A percentile compares a stretch with the other conserved stretches of the same genome.
phyloP scores from a whole-genome alignment of 92 coral and sea anemone genomes.

The Heliopora coerulea region DNA sequence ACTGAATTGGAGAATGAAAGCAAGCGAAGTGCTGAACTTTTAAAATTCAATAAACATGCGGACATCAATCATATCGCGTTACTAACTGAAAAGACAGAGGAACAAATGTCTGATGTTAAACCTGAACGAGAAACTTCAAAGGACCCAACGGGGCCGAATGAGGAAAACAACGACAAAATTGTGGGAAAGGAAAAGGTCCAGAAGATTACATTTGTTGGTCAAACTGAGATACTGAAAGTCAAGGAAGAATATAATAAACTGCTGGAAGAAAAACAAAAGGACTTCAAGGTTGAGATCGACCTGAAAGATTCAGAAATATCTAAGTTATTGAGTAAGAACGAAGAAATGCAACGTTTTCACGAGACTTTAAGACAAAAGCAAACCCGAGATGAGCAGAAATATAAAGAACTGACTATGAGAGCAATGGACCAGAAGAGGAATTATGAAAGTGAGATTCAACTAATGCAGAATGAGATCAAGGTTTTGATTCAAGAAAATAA shows the following conservation, averaged over 20 bases:
- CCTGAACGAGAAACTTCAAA: neutral
- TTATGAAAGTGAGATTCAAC: slow-evolving; percentile 55
- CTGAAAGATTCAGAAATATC: slow-evolving; percentile 1
- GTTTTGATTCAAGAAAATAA: slow-evolving; percentile 22
- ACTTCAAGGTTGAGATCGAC: neutral
- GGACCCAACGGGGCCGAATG: too few relatives aligned
- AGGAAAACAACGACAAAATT: too few relatives aligned
- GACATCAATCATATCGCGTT: slow-evolving; percentile 18
- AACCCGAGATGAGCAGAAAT: slow-evolving; percentile 34
- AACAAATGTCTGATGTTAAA: too few relatives aligned
- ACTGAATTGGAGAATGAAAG: slow-evolving; percentile 3
- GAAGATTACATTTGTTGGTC: too few relatives aligned
- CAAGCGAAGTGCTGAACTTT: neutral
- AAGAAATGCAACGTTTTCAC: neutral
- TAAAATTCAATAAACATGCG: slow-evolving; percentile 1
- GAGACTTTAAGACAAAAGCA: slow-evolving; percentile 2
- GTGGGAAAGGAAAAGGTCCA: too few relatives aligned
- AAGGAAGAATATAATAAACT: neutral
- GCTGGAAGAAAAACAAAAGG: neutral
- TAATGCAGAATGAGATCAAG: slow-evolving; percentile 51
- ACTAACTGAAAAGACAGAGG: neutral
- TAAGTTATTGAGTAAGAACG: neutral
- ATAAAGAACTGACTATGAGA: slow-evolving; percentile 67
- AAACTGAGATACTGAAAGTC: neutral
- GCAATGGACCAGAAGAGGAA: slow-evolving; percentile 66